Evolutionary conservation across 1,140 invertebrate species (phyloP), one percentile per base, ranked within the genome.

Genomic region (Luehdorfia chinensis): DNA sequence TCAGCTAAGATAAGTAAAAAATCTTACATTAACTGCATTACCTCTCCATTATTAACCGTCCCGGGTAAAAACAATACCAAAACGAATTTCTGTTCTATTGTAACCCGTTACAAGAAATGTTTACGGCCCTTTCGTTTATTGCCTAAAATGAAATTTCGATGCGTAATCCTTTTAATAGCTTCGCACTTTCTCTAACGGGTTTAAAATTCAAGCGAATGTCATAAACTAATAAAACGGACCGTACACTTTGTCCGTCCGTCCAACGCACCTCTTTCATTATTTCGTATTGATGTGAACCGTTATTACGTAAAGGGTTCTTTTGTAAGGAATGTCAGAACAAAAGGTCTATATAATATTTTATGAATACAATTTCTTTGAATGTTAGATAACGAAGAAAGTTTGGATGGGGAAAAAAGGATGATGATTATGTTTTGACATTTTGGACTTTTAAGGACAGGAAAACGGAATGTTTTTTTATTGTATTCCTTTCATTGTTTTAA

Each of bases 251-350:
- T 34, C 33, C 34, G 34, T 23, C 18, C 8, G 34, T 19, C 16
- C n/a, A 16, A n/a, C 18, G 16, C 9, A 9, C 8, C 27, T 7
- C 18, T 23, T 21, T 37, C 21, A 16, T 37, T 37, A 30, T 21
- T 3, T 7, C 27, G 27, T 11, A 37, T 37, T 37, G 33, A 15
- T 21, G 34, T 15, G 34, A 16, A 19, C 34, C 34, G 34, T 37
- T 30, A 30, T 30, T 37, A 37, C 34, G 34, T 37, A 37, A 37
- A 37, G 34, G 34, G 34, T 37, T n/a, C n/a, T n/a, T n/a, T 37
- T 37, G 34, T 36, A 12, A 8, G 18, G 18, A 23, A 23, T 37
- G 11, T 16, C 11, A 11, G n/a, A n/a, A n/a, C n/a, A n/a, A 37
- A 16, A 21, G 34, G 34, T n/a, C 34, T 37, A 5, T 37, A 37